A percentile compares a stretch with the other conserved stretches of the same genome.
Conservation (phyloP, 2,113 vertebrate genomes). For the Dissostichus mawsoni region DNA sequence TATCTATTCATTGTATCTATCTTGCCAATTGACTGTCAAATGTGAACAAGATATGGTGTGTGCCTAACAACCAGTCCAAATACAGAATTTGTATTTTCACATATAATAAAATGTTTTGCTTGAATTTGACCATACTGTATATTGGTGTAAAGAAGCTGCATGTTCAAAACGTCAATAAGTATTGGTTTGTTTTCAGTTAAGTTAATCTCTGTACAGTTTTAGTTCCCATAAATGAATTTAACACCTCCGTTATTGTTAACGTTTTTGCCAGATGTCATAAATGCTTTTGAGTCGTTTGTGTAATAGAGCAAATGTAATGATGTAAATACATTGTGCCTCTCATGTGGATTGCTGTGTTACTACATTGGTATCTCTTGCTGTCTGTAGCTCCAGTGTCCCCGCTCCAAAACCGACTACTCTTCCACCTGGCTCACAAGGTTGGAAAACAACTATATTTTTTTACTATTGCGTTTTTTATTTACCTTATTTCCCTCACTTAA, state of each 20-base stretch:
- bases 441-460: conserved; percentile 22
- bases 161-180: not conserved
- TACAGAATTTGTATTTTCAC: not conserved
- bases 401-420: conserved; percentile 95
- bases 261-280: not conserved
- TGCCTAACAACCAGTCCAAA: not conserved
- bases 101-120: not conserved
- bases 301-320: conserved; percentile 1
- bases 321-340: not conserved
- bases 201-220: not conserved
- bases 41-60: not conserved
- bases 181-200: not conserved
- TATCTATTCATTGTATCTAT: not conserved
- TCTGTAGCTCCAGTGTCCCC: conserved; percentile 88
- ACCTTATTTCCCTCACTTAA: not conserved
- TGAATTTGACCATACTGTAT: not conserved
- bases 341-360: conserved; percentile 24
- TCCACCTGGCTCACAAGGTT: conserved; percentile 99
- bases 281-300: not conserved
- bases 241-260: not conserved
- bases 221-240: not conserved
- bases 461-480: conserved; percentile 32
- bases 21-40: not conserved
- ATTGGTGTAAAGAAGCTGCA: not conserved
- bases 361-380: conserved; percentile 48